Evolutionary conservation across 2,113 vertebrate species (phyloP), one percentile per base, ranked within the genome.

Genomic region (Chionodraco myersi): DNA sequence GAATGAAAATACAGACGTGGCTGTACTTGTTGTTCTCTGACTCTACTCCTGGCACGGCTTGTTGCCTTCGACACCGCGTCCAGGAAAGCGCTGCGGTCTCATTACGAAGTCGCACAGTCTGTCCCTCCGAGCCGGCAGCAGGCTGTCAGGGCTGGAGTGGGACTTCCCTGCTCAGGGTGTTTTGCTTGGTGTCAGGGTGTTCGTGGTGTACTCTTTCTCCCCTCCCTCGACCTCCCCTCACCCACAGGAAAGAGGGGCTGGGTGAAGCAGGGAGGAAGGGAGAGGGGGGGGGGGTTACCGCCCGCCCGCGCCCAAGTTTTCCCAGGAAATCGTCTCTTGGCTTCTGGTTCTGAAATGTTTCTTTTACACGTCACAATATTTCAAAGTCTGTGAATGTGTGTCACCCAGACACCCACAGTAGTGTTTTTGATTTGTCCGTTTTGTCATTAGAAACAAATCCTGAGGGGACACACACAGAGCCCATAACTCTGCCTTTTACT

Each of bases 211-310:
- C 45, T 61, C 53, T 83, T 87, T 83, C 67, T 69, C 48, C 59
- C 64, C 62, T 73, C 72, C 82, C 73, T 64, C 56, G 8, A 82
- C 47, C 69, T 83, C 89, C 82, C 79, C 80, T 89, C 91, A 82
- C 88, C 88, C 91, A 91, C 88, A 90, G 91, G 91, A 92, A 92
- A 85, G 80, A 83, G 84, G 65, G 82, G 52, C 68, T 62, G 66
- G 21, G 67, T 72, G 16, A 66, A 49, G 51, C 21, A 15, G 57
- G 26, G 63, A 54, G 41, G 54, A 57, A 61, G 30, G 62, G 72
- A 76, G 69, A 72, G 26, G 26, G 26, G 81, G 80, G 79, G 58
- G 72, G 81, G 65, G 18, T 81, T 69, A 26, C 21, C n/a, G 48
- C 68, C 68, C 30, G 57, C 10, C 76, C 1, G 5, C 41, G 86